A percentile compares a stretch with the other conserved stretches of the same genome.
These are phyloP conservation scores for Drosophila picticornis DNA, from an alignment of 2,888 invertebrate genomes.

Conservation along the genomic window DNA sequence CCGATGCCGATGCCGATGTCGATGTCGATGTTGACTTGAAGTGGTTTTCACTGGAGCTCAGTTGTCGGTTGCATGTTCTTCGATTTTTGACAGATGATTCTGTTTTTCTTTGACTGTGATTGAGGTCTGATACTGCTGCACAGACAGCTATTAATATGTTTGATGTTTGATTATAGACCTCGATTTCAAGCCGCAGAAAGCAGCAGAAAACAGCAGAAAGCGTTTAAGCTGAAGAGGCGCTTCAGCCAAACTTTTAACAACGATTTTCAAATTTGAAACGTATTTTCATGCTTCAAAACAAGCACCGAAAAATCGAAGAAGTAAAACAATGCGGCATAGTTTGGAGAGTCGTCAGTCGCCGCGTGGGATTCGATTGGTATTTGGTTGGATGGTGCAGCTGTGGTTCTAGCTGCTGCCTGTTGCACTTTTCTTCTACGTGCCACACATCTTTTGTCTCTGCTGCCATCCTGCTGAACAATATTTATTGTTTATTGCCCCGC, in stretches of 20 bases:
- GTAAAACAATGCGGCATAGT: constrained; percentile 42
- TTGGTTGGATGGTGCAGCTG: constrained; percentile 42
- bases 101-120: constrained; percentile 56
- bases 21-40: constrained; percentile 47
- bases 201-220: constrained; percentile 39
- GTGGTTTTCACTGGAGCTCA: constrained; percentile 46
- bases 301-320: constrained; percentile 1
- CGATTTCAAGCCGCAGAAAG: constrained; percentile 54
- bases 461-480: constrained; percentile 32
- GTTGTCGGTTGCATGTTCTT: constrained; percentile 77
- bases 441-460: constrained; percentile 48
- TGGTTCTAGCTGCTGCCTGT: constrained; percentile 10
- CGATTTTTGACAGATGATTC: constrained; percentile 81
- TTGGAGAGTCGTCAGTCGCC: constrained; percentile 41
- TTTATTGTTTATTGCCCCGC: constrained; percentile 52
- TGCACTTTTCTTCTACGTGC: constrained; percentile 51
- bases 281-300: constrained; percentile 66
- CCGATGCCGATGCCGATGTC: constrained; percentile 48
- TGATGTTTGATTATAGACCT: constrained; percentile 77
- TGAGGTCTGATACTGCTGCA: constrained; percentile 61
- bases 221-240: constrained; percentile 21
- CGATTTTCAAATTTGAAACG: constrained; percentile 73
- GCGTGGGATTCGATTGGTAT: constrained; percentile 60
- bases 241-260: constrained; percentile 41
- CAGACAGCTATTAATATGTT: constrained; percentile 77